phyloP scores from a whole-genome alignment of 2,113 vertebrate genomes.

The Monopterus albus region DNA sequence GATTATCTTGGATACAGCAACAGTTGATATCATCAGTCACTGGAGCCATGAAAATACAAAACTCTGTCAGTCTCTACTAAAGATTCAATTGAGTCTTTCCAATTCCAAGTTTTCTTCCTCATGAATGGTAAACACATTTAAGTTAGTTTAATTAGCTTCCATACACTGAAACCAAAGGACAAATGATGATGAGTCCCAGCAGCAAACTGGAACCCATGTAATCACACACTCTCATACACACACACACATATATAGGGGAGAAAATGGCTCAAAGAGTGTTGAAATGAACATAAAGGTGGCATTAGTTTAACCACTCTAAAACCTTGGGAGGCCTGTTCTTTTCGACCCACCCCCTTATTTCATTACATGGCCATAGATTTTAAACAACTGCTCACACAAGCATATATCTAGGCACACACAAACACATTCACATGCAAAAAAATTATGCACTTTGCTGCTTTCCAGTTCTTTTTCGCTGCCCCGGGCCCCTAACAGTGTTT shows the following conservation, averaged over 20 bases:
- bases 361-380: conserved; percentile 72
- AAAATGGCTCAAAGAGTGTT: conserved; percentile 67
- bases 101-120: conserved; percentile 3
- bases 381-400: conserved; percentile 51
- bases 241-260: too few species aligned
- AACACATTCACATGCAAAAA: conserved; percentile 43
- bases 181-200: conserved; percentile 27
- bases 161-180: conserved; percentile 23
- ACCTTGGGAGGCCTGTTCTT: conserved; percentile 62
- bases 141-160: conserved; percentile 20
- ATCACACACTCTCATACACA: conserved; percentile 34
- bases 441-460: conserved; percentile 41
- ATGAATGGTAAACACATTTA: conserved; percentile 18
- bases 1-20: conserved; percentile 27
- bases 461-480: conserved; percentile 69
- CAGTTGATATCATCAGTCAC: conserved; percentile 36
- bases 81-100: neutral
- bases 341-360: conserved; percentile 74
- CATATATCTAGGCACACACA: conserved; percentile 20
- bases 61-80: neutral
- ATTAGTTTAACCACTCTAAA: conserved; percentile 82
- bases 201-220: neutral
- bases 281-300: conserved; percentile 73
- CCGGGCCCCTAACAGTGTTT: conserved; percentile 66
- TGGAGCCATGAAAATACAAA: conserved; percentile 36